Base-by-base conservation (phyloP, 2,113 vertebrate genomes). In the Clarias gariepinus region DNA sequence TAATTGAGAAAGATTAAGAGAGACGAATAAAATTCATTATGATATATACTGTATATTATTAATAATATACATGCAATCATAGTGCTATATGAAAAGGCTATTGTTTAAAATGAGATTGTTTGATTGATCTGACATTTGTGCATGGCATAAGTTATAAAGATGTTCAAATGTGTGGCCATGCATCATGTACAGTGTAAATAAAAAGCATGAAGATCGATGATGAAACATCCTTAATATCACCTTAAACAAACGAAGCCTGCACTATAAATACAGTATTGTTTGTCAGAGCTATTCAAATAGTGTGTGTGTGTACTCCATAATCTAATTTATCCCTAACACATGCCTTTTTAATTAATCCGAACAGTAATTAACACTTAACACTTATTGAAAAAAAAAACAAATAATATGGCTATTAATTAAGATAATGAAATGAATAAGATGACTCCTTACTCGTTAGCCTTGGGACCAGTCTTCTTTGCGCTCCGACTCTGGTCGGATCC, bases 401-500 rank as follows among this genome's bases (percentile, higher is more conserved):
- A 25, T 52, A n/a, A 77, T 74, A 63, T 33, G 28, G 66, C 15
- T 68, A 36, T 52, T 76, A n/a, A 76, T 76, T 12, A 55, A 18
- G 12, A 79, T 76, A 47, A 33, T 9, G 55, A 61, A 60, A 81
- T 61, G 57, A 81, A 81, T 61, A 11, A 61, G 21, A 36, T 36
- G 77, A 10, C 78, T 60, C 30, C 57, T 81, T 81, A 81, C 78
- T 47, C 78, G 2, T 13, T 4, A 25, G 78, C 21, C n/a, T 10
- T 18, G n/a, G 53, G 53, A 19, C 16, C 55, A 11, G 82, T 36
- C 82, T 82, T 82, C 79, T 88, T 61, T 33, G 13, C 81, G 64
- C 53, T 68, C 68, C 33, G 11, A 80, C 28, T 80, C 61, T 52
- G 30, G 15, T 58, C 66, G 18, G 64, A 19, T 83, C 36, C 81